Evolutionary conservation across 2,113 vertebrate species (phyloP).

Genomic region (Candoia aspera): DNA sequence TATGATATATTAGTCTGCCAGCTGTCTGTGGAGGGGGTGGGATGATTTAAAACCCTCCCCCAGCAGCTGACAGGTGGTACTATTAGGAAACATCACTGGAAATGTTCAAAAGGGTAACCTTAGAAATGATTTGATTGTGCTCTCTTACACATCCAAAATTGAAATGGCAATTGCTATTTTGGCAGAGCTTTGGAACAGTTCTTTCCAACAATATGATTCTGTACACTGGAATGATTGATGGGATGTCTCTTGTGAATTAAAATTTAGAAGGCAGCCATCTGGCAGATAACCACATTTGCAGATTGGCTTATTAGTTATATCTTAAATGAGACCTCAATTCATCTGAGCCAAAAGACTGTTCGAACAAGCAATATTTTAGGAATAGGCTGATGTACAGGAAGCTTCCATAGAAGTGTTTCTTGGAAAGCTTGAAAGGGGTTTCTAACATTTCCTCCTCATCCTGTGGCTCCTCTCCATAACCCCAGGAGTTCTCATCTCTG

Average conservation of each 20-base stretch:
- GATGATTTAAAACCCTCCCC: neutral
- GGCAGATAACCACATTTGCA: slow-evolving; percentile 8
- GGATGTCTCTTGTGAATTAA: slow-evolving; percentile 15
- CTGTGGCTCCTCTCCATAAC: neutral
- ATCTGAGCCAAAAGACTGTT: slow-evolving; percentile 10
- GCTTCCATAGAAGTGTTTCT: neutral
- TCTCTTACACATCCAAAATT: neutral
- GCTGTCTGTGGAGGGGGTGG: neutral
- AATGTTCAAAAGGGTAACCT: neutral
- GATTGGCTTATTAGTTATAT: slow-evolving; percentile 15
- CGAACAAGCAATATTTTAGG: neutral
- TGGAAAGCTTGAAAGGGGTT: neutral
- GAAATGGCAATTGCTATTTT: neutral
- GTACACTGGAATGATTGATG: neutral
- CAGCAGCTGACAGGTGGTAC: slow-evolving; percentile 12
- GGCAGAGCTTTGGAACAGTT: neutral
- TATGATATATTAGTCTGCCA: neutral
- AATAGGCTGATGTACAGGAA: neutral
- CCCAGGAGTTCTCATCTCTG: neutral
- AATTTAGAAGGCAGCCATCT: slow-evolving; percentile 10
- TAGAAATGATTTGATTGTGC: neutral
- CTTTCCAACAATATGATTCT: slow-evolving; percentile 5
- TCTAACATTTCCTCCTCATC: neutral
- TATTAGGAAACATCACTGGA: slow-evolving; percentile 13
- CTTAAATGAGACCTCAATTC: slow-evolving; percentile 1